Conservation (phyloP, 2,113 vertebrate species). For the Gymnogyps californianus region DNA sequence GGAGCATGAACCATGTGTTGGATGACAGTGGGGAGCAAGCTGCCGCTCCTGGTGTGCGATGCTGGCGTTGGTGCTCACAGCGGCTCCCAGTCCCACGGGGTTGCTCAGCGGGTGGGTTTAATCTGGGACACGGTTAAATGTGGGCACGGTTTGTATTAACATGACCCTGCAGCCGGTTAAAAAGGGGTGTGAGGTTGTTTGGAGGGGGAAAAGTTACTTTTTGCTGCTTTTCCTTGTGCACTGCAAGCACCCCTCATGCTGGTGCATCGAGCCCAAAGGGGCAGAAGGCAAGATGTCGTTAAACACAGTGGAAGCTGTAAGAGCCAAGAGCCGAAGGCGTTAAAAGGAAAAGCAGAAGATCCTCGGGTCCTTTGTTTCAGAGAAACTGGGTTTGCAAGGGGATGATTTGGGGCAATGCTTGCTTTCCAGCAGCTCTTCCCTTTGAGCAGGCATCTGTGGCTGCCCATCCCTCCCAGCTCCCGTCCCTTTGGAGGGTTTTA, state of each 20-base stretch:
- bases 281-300: background rate
- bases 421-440: background rate
- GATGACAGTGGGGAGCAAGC: background rate
- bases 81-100: background rate
- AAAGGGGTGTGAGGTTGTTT: background rate
- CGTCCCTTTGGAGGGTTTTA: background rate
- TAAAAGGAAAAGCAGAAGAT: background rate
- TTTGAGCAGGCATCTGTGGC: background rate
- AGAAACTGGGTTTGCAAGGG: background rate
- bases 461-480: background rate
- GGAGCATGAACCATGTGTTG: background rate
- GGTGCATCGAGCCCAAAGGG: accelerated
- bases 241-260: background rate
- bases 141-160: background rate
- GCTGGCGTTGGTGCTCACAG: background rate
- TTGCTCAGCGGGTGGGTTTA: background rate
- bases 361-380: background rate
- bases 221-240: background rate
- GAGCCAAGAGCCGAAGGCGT: background rate
- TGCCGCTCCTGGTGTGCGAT: accelerated
- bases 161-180: accelerated
- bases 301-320: background rate
- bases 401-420: background rate
- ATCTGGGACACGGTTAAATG: background rate
- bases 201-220: background rate